These are phyloP conservation scores for Acipenser oxyrinchus DNA, from an alignment of 2,797 vertebrate genomes.

Conservation along the genomic window DNA sequence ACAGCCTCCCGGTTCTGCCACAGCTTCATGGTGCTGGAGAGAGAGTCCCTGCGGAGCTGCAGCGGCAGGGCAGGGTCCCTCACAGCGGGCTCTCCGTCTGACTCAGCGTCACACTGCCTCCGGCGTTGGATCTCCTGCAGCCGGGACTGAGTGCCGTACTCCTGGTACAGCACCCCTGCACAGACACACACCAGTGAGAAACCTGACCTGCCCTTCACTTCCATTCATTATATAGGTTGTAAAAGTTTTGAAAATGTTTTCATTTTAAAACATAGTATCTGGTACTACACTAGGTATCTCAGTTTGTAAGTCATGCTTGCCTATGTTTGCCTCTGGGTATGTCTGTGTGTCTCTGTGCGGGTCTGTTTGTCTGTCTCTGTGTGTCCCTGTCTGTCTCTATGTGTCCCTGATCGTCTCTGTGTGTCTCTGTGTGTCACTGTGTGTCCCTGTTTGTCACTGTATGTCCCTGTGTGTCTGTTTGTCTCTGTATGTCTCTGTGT, in stretches of 20 bases:
- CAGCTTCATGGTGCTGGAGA: constrained; percentile 61
- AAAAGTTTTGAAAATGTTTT: no score
- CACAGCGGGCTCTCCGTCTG: constrained; percentile 15
- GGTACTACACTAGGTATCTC: no score
- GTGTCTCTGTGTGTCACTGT: background rate
- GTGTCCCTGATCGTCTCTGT: background rate
- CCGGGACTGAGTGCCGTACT: constrained; percentile 87
- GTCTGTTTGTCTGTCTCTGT: background rate
- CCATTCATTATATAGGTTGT: no score
- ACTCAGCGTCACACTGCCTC: constrained; percentile 69
- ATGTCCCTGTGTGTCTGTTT: background rate
- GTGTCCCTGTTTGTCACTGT: background rate
- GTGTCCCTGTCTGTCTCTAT: background rate
- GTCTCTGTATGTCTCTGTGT: background rate
- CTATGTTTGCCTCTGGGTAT: no score
- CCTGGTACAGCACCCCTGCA: constrained; percentile 86
- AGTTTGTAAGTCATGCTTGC: no score
- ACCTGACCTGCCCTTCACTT: no score
- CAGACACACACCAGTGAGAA: constrained; percentile 14
- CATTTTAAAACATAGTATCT: no score
- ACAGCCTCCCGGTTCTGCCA: constrained; percentile 91
- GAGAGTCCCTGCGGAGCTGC: constrained; percentile 52
- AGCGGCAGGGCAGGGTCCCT: constrained; percentile 45
- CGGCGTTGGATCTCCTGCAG: constrained; percentile 86
- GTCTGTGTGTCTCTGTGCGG: background rate